These are phyloP conservation scores for Triops cancriformis DNA, from an alignment of 1,140 invertebrate species.

Conservation along the genomic window DNA sequence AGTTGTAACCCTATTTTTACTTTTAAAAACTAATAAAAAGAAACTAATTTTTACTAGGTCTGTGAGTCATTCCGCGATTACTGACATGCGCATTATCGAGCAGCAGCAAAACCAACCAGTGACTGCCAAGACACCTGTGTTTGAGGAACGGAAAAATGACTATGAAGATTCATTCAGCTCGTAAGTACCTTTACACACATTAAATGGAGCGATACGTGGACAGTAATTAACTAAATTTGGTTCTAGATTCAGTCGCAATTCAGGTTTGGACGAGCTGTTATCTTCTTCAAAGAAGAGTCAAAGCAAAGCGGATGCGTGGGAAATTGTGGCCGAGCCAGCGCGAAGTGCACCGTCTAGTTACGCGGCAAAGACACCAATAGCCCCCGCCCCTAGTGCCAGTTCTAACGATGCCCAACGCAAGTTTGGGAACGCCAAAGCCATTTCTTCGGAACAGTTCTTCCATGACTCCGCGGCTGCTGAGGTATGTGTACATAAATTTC, in stretches of 20 bases:
- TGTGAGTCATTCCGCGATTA: constrained; percentile 83
- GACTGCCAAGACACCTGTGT: constrained; percentile 33
- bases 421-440: constrained; percentile 92
- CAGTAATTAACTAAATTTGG: neutral
- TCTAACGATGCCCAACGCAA: constrained; percentile 76
- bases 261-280: neutral
- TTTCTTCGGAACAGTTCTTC: constrained; percentile 95
- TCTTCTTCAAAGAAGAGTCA: neutral
- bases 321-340: constrained; percentile 19
- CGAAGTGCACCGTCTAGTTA: neutral
- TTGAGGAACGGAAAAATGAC: constrained; percentile 43
- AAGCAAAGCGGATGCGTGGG: constrained; percentile 17
- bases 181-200: neutral
- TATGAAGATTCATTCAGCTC: constrained; percentile 23
- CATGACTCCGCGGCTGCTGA: constrained; percentile 60
- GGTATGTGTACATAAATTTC: constrained; percentile 35
- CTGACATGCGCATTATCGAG: constrained; percentile 86
- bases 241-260: neutral
- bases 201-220: too few relatives aligned
- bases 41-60: constrained; percentile 48
- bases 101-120: constrained; percentile 55
- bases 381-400: constrained; percentile 25
- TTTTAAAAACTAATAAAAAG: too few relatives aligned
- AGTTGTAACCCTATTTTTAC: too few relatives aligned
- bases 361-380: constrained; percentile 21